These are phyloP conservation scores for Antedon bifida DNA, from an alignment of 35 echinoderm and acorn worm species.

Conservation along the genomic window DNA sequence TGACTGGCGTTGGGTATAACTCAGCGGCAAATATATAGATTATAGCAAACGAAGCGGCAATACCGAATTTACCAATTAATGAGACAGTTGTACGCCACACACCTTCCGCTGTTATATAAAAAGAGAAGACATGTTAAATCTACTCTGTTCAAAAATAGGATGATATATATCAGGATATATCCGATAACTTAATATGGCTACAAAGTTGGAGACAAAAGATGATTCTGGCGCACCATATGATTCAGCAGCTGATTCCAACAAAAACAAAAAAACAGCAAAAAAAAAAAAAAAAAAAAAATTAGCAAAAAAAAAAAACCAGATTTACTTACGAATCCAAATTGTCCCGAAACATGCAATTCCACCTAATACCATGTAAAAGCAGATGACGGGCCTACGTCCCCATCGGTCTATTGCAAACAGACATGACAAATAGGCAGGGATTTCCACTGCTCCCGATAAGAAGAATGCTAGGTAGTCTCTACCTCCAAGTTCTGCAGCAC, in stretches of 20 bases:
- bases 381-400: slow-evolving; percentile 4
- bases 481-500: slow-evolving; percentile 16
- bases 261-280: too few species aligned
- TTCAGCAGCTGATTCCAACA: too few species aligned
- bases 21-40: too few species aligned
- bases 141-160: too few species aligned
- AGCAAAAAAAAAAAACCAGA: too few species aligned
- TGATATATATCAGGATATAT: too few species aligned
- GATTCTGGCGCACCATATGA: too few species aligned
- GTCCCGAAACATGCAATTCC: slow-evolving; percentile 27
- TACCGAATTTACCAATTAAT: slow-evolving; percentile 47
- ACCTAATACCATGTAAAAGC: slow-evolving; percentile 28
- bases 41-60: slow-evolving; percentile 42
- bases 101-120: too few species aligned
- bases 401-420: slow-evolving; percentile 38
- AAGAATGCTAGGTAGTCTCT: slow-evolving; percentile 37
- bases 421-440: slow-evolving; percentile 21
- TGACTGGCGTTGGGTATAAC: slow-evolving; percentile 47
- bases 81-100: slow-evolving; percentile 4
- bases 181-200: too few species aligned
- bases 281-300: too few species aligned
- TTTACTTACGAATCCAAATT: slow-evolving; percentile 38
- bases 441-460: slow-evolving; percentile 40
- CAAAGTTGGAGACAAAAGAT: too few species aligned
- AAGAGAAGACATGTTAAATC: too few species aligned